Base-by-base conservation (phyloP, 2,888 invertebrate genomes). In the Digitonthophagus gazella region DNA sequence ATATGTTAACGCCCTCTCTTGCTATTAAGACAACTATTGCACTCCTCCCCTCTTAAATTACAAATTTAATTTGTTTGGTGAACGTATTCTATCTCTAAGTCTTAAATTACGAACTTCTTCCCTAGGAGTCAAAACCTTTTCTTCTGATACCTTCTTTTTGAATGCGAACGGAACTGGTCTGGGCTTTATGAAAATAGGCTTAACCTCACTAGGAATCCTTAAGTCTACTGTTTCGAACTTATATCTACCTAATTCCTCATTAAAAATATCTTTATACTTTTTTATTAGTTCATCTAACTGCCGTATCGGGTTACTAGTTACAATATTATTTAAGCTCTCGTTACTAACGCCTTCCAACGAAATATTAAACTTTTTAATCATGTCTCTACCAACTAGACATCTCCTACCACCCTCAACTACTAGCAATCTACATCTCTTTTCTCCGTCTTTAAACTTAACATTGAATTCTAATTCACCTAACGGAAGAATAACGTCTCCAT, bases 181-280 rank as follows among this genome's bases (percentile, higher is more conserved):
- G 1, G 72, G 65, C 58, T 72, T 72, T 1, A 15, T 15, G 61
- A 71, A 72, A 16, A 73, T 64, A 8, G 71, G 71, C 64, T 57
- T 66, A 2, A 64, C 67, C 6, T 65, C 63, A 3, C 58, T 58
- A 14, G 58, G 58, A 15, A 70, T 14, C 19, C 67, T 44, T 19
- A 73, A 65, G 28, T 65, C 65, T 61, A 73, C 15, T 15, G 64
- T 67, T 55, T 55, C 64, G 22, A 67, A 15, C 18, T 68, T 72
- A 63, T 68, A 73, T 16, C 11, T 57, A 15, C 72, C 71, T 64
- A 71, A 20, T 15, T 70, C 56, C 2, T 58, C 15, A 19, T 67
- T 69, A 67, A 71, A 70, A 6, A 71, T n/a, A 3, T 66, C 20
- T 11, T 20, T 8, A 67, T 15, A 67, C 22, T n/a, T 16, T 1